These are phyloP conservation scores for Acanthacorydalis orientalis DNA, from an alignment of 2,888 invertebrate genomes.

Conservation along the genomic window DNA sequence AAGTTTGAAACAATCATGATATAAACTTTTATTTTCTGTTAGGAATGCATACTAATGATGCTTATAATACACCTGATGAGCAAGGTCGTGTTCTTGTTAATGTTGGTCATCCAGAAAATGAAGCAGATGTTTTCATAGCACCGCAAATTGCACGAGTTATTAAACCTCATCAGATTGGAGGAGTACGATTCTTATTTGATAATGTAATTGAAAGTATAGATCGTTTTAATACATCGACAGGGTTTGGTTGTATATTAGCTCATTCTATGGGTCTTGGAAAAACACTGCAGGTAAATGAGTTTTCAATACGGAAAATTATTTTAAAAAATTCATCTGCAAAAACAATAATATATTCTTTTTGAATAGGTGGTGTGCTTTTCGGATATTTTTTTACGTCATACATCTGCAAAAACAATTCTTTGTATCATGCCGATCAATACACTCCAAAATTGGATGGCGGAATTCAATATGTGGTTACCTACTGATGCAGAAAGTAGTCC, in stretches of 20 bases:
- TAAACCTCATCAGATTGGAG: slow-evolving; percentile 82
- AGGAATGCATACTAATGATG: slow-evolving; percentile 80
- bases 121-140: slow-evolving; percentile 81
- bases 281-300: slow-evolving; percentile 49
- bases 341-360: not conserved
- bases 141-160: slow-evolving; percentile 81
- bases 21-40: slow-evolving; percentile 6
- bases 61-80: slow-evolving; percentile 79
- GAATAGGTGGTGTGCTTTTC: slow-evolving; percentile 75
- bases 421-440: slow-evolving; percentile 99
- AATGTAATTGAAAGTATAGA: slow-evolving; percentile 90
- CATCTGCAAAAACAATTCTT: slow-evolving; percentile 72
- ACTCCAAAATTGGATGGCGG: slow-evolving; percentile 92
- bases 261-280: slow-evolving; percentile 99
- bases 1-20: too few relatives aligned
- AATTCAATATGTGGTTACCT: slow-evolving; percentile 96
- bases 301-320: not conserved
- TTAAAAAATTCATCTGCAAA: not conserved
- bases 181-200: slow-evolving; percentile 75
- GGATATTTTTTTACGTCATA: slow-evolving; percentile 87
- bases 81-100: slow-evolving; percentile 85
- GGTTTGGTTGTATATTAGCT: slow-evolving; percentile 95
- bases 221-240: slow-evolving; percentile 63
- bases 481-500: slow-evolving; percentile 40
- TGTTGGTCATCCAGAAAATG: slow-evolving; percentile 79